A percentile compares a stretch with the other conserved stretches of the same genome.
Evolutionary conservation across 2,113 vertebrate species (phyloP).

Genomic region (Triplophysa rosa): DNA sequence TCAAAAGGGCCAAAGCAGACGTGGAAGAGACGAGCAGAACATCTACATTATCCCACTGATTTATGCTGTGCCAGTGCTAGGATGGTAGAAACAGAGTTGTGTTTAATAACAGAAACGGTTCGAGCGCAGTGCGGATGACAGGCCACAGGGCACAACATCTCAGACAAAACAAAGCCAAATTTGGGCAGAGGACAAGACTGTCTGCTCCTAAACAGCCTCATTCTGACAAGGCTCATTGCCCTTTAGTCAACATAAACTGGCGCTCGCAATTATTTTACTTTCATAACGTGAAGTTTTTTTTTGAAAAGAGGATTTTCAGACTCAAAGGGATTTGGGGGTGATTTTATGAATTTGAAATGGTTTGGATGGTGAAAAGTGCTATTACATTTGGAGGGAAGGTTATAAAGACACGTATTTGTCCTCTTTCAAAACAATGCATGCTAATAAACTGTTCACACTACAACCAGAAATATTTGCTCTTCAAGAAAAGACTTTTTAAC

Average conservation of each 20-base stretch:
- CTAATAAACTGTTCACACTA: too few relatives aligned
- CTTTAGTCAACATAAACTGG: too few relatives aligned
- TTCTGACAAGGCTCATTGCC: not conserved
- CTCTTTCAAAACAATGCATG: too few relatives aligned
- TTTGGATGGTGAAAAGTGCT: too few relatives aligned
- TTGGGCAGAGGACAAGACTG: constrained; percentile 4
- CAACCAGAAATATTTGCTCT: too few relatives aligned
- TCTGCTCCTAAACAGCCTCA: not conserved
- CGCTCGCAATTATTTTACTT: not conserved
- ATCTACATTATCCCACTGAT: constrained; percentile 13
- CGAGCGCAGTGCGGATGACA: constrained; percentile 26
- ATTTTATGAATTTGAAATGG: too few relatives aligned
- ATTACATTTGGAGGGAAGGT: too few relatives aligned
- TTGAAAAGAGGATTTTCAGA: too few relatives aligned
- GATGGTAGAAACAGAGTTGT: constrained; percentile 14
- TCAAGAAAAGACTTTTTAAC: too few relatives aligned
- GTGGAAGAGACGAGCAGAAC: constrained; percentile 29
- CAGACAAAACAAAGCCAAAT: constrained; percentile 34
- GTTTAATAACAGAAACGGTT: constrained; percentile 34
- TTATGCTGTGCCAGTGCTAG: constrained; percentile 42
- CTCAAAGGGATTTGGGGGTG: too few relatives aligned
- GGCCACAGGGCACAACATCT: not conserved
- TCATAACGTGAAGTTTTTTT: not conserved
- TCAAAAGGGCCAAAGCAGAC: constrained; percentile 55
- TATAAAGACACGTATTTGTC: too few relatives aligned